phyloP scores from a whole-genome alignment of 2,797 vertebrate species.

The Thamnophis elegans region DNA sequence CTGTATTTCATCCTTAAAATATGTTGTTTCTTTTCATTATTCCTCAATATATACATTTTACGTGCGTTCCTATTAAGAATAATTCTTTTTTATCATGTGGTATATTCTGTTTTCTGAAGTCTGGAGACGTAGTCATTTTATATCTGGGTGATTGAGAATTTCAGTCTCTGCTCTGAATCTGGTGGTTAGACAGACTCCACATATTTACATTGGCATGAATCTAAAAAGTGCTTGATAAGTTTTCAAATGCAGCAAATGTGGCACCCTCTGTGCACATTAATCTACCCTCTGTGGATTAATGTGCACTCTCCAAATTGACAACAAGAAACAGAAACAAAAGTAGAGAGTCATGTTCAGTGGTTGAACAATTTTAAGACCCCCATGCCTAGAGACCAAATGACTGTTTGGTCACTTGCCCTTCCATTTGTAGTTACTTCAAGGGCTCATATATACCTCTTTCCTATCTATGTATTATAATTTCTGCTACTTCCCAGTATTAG shows the following conservation, averaged over 20 bases:
- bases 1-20: not conserved
- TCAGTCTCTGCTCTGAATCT: not conserved
- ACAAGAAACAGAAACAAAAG: not conserved
- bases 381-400: not conserved
- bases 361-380: not conserved
- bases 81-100: not conserved
- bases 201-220: not conserved
- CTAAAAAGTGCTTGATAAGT: conserved; percentile 16
- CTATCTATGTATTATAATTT: not conserved
- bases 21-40: not conserved
- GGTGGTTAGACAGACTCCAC: not conserved
- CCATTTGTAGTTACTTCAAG: not conserved
- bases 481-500: not conserved
- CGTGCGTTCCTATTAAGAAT: not conserved
- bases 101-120: not conserved
- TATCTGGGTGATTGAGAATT: not conserved
- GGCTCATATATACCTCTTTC: not conserved
- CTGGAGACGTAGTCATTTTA: not conserved
- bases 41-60: not conserved
- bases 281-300: not conserved
- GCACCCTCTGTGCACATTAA: not conserved
- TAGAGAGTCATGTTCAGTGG: not conserved
- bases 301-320: not conserved
- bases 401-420: not conserved
- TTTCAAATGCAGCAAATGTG: not conserved